phyloP scores from a whole-genome alignment of 1,140 invertebrate genomes.

The Halictus rubicundus region DNA sequence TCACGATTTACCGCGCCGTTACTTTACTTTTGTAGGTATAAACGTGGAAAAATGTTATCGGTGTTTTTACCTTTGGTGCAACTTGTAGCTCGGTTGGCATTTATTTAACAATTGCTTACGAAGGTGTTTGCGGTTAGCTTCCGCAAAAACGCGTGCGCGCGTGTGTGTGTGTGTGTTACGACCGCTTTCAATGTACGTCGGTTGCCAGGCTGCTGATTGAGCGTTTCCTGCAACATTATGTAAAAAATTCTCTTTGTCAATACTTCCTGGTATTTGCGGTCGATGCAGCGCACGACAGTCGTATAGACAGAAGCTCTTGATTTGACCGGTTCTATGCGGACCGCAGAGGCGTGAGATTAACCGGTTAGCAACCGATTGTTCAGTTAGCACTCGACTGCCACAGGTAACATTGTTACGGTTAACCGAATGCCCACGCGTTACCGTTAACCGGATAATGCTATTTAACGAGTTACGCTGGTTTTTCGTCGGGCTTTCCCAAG shows the following conservation, averaged over 20 bases:
- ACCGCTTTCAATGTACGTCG: neutral
- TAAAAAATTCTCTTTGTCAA: neutral
- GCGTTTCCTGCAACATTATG: neutral
- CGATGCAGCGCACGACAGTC: neutral
- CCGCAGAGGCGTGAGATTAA: neutral
- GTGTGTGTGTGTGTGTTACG: no score
- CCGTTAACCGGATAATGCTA: neutral
- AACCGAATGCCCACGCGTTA: neutral
- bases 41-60: no score
- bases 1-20: no score
- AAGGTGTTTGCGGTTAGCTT: no score
- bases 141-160: no score
- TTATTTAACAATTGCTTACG: no score
- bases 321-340: neutral
- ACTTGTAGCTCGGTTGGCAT: no score
- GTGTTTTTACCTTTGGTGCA: no score
- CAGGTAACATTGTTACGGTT: neutral
- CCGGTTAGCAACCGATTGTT: constrained; percentile 7
- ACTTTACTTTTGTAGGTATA: no score
- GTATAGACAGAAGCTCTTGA: neutral
- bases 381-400: neutral
- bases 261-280: neutral
- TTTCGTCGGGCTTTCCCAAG: neutral
- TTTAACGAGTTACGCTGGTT: neutral
- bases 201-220: neutral